Evolutionary conservation across 2,797 vertebrate genomes (phyloP), one percentile per base, ranked within the genome.

Genomic region (Aeoliscus strigatus): DNA sequence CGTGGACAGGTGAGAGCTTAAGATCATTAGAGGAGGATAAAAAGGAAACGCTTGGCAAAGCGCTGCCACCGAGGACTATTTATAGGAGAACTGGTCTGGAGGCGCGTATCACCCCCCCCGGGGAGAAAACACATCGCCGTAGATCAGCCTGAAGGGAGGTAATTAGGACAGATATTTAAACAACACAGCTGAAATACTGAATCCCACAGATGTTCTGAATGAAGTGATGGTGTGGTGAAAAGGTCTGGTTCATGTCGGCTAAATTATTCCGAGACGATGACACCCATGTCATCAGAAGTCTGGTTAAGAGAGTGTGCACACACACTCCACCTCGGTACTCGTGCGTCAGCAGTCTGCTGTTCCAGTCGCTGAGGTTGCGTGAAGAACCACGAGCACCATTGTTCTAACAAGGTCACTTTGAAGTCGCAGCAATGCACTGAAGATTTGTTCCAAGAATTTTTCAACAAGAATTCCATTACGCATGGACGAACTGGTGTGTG

Each of bases 141-240:
- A 74, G 62, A 85, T 82, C 82, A 81, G 71, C 78, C 66, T 15
- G 27, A 54, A 56, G 74, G 72, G 66, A 73, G 68, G 75, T 85
- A 84, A 85, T 84, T 84, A 82, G 70, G 72, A 75, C 71, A 82
- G 66, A 80, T 81, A 76, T 81, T 82, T 82, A 75, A 79, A 67
- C 73, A 80, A 73, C 84, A 83, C 82, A 82, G 41, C 46, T 77
- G 56, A 84, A 81, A 77, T 66, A 84, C 73, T 74, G 70, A 82
- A 83, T 67, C 35, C 75, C 70, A 76, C 79, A 63, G 76, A 76
- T 60, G 80, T 78, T 83, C 79, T 85, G 80, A 86, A 86, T 85
- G 67, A 82, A 72, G 64, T 13, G 26, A 62, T 80, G 80, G 81
- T 79, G 55, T 66, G 68, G 70, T 40, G 72, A 74, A 69, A 48